Evolutionary conservation across 2,888 invertebrate species (phyloP).

Genomic region (Hypselothyrea guttata): DNA sequence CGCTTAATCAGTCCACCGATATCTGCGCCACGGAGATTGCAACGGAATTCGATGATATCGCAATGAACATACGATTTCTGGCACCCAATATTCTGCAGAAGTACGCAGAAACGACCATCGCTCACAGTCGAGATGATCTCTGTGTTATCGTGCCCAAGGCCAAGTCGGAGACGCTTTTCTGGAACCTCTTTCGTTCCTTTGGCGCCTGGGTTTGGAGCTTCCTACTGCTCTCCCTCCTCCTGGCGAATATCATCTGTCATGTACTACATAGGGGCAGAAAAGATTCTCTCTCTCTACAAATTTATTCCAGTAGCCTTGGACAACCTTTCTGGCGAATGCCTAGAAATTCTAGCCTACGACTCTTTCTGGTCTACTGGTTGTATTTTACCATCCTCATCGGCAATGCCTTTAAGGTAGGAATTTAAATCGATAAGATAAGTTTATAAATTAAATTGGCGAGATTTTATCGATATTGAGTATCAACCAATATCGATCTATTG

Average conservation of each 20-base stretch:
- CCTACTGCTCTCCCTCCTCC: slow-evolving; percentile 55
- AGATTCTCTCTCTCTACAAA: slow-evolving; percentile 41
- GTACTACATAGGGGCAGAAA: slow-evolving; percentile 30
- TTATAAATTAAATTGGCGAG: no score
- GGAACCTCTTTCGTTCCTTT: slow-evolving; percentile 81
- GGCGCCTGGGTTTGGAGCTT: slow-evolving; percentile 71
- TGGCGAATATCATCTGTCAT: slow-evolving; percentile 62
- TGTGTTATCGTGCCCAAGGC: slow-evolving; percentile 84
- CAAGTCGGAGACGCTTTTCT: slow-evolving; percentile 83
- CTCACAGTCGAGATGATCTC: slow-evolving; percentile 84
- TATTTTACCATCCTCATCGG: slow-evolving; percentile 79
- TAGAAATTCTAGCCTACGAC: slow-evolving; percentile 44
- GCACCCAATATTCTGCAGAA: slow-evolving; percentile 83
- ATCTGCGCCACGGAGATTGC: slow-evolving; percentile 70
- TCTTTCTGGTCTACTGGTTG: slow-evolving; percentile 79
- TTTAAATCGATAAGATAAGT: no score
- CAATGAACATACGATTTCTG: slow-evolving; percentile 84
- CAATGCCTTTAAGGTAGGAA: no score
- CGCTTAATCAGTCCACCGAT: slow-evolving; percentile 57
- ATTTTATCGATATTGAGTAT: no score
- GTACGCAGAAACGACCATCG: slow-evolving; percentile 84
- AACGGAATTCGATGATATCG: slow-evolving; percentile 82
- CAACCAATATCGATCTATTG: no score
- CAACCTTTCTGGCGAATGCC: slow-evolving; percentile 62
- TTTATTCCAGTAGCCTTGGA: slow-evolving; percentile 67